phyloP scores from a whole-genome alignment of 2,797 vertebrate genomes.

The Cirrhinus mrigala region DNA sequence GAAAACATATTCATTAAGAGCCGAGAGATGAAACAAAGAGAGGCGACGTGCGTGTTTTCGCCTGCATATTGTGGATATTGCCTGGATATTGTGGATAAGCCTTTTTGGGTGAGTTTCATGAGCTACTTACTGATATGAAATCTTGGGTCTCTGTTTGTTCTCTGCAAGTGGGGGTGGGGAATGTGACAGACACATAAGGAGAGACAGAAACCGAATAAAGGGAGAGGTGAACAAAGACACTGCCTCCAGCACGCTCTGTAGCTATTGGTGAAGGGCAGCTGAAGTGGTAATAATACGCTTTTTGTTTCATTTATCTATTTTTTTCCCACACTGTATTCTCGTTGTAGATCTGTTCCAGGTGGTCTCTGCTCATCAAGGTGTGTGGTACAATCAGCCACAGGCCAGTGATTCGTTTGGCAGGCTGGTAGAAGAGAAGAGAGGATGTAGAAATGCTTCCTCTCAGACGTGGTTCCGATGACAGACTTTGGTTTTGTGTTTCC shows the following conservation, averaged over 20 bases:
- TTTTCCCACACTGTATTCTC: slow-evolving; percentile 35
- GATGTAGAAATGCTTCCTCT: slow-evolving; percentile 7
- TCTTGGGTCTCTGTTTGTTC: slow-evolving; percentile 36
- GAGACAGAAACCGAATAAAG: slow-evolving; percentile 40
- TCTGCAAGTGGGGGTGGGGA: slow-evolving; percentile 31
- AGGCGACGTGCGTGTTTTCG: background rate
- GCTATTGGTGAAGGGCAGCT: slow-evolving; percentile 40
- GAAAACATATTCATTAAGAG: slow-evolving; percentile 24
- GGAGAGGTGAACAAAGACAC: slow-evolving; percentile 51
- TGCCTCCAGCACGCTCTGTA: slow-evolving; percentile 52
- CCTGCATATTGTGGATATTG: slow-evolving; percentile 21
- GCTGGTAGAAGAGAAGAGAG: slow-evolving; percentile 19
- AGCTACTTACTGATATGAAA: slow-evolving; percentile 43
- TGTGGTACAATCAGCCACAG: slow-evolving; percentile 51
- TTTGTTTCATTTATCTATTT: slow-evolving; percentile 47
- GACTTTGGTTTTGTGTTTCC: background rate
- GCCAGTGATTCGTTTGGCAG: slow-evolving; percentile 48
- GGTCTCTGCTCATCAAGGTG: slow-evolving; percentile 51
- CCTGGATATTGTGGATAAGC: slow-evolving; percentile 28
- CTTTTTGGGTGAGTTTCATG: slow-evolving; percentile 28
- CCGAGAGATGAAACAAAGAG: background rate
- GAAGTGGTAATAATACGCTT: slow-evolving; percentile 49
- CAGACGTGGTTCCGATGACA: background rate
- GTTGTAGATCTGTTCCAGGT: slow-evolving; percentile 34
- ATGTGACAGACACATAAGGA: slow-evolving; percentile 33